Base-by-base conservation (phyloP, 2,113 vertebrate species). In the Channa maculata region DNA sequence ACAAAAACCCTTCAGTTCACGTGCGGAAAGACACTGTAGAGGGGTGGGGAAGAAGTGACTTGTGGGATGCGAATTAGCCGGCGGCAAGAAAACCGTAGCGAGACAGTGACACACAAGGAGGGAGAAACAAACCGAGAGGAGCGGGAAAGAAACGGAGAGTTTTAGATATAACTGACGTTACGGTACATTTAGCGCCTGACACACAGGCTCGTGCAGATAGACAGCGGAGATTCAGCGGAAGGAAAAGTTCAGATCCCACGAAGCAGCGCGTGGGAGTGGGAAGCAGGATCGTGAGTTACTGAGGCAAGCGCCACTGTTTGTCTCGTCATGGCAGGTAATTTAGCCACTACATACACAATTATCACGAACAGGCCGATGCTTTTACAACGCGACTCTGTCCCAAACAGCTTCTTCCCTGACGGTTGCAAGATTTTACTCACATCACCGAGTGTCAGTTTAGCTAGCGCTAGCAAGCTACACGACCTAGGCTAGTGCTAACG, bases 251-350 rank as follows among this genome's bases (percentile, higher is more conserved):
- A 71, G 55, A 87, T 76, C 84, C 82, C 83, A 84, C 83, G 76
- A 84, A 83, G 36, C 81, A 75, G n/a, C 79, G 92, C 87, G 90
- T 88, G 92, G 91, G 90, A 91, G 88, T 80, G 84, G 91, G 89
- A 87, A 83, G 75, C 86, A 82, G 89, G 83, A 87, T 89, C 91
- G 89, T 91, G 88, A 88, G 89, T 77, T 86, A 87, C 80, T 77
- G 83, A 89, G 91, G 64, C 69, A 53, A 91, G 90, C 87, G 80
- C 91, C 87, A 79, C 89, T 84, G 89, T 87, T 78, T 92, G 89
- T 93, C 91, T 91, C 91, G 69, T 87, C 92, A 94, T 95, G 94
- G 94, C 94, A 95, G 94, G 94, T 95, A 93, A 88, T 52, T 43
- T 2, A 49, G 73, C 8, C 9, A 14, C 43, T 45, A 43, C 52